phyloP scores from a whole-genome alignment of 1,140 invertebrate species.

The Brachionus sp. region DNA sequence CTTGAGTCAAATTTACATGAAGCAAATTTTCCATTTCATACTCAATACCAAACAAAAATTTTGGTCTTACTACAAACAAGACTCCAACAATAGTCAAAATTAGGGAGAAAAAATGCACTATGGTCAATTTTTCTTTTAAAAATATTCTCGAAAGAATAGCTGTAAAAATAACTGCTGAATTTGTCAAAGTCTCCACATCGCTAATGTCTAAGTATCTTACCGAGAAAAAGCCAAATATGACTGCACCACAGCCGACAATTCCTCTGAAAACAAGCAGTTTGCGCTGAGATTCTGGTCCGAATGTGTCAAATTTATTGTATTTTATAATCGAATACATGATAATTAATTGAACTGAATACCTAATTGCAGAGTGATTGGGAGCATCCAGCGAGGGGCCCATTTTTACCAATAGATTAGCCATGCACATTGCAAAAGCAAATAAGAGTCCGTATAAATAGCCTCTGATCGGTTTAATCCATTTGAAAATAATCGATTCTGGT shows the following conservation, averaged over 20 bases:
- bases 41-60: conserved; percentile 31
- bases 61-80: conserved; percentile 11
- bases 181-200: conserved; percentile 36
- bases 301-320: background rate
- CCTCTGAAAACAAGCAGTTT: conserved; percentile 11
- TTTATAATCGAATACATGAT: background rate
- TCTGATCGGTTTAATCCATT: background rate
- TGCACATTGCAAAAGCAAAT: conserved; percentile 38
- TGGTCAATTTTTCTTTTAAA: conserved; percentile 40
- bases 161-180: conserved; percentile 18
- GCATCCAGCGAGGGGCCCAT: conserved; percentile 36
- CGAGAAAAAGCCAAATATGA: conserved; percentile 11
- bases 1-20: conserved; percentile 8
- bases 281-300: background rate
- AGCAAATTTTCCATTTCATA: conserved; percentile 13
- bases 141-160: conserved; percentile 15
- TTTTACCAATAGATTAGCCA: conserved; percentile 34
- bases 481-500: background rate
- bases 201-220: conserved; percentile 32
- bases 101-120: conserved; percentile 3
- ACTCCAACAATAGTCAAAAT: conserved; percentile 35
- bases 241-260: background rate
- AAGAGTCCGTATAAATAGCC: conserved; percentile 1
- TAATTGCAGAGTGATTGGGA: conserved; percentile 11
- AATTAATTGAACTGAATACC: conserved; percentile 10